phyloP scores from a whole-genome alignment of 2,797 vertebrate species.

The Loriculus beryllinus region DNA sequence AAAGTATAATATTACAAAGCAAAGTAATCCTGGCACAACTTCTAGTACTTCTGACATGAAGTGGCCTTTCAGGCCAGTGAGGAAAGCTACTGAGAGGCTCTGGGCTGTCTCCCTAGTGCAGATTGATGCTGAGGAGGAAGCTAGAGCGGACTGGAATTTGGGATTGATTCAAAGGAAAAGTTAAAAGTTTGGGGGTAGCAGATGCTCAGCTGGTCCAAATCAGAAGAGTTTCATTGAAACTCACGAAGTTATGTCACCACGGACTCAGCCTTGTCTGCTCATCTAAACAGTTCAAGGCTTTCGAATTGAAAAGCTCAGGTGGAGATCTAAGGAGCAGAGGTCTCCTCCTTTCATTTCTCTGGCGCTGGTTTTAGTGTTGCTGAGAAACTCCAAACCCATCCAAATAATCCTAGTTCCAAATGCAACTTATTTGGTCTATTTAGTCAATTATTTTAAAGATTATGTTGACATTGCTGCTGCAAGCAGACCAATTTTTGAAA shows the following conservation, averaged over 20 bases:
- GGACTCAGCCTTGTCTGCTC: neutral
- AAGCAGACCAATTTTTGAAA: neutral
- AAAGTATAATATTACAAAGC: slow-evolving; percentile 49
- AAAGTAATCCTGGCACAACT: slow-evolving; percentile 37
- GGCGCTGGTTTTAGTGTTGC: neutral
- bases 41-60: slow-evolving; percentile 25
- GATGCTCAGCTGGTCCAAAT: slow-evolving; percentile 62
- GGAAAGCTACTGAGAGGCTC: slow-evolving; percentile 29
- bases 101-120: neutral
- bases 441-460: neutral
- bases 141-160: slow-evolving; percentile 13
- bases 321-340: neutral
- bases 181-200: slow-evolving; percentile 36
- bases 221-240: neutral
- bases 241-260: slow-evolving; percentile 21
- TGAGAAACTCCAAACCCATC: neutral
- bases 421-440: neutral
- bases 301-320: neutral
- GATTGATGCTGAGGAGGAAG: slow-evolving; percentile 48
- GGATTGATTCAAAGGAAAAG: slow-evolving; percentile 54
- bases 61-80: slow-evolving; percentile 5
- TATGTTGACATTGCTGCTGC: neutral
- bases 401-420: neutral
- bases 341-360: neutral
- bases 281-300: neutral